Conservation (phyloP, 2,888 invertebrate genomes). For the Antitype chi region DNA sequence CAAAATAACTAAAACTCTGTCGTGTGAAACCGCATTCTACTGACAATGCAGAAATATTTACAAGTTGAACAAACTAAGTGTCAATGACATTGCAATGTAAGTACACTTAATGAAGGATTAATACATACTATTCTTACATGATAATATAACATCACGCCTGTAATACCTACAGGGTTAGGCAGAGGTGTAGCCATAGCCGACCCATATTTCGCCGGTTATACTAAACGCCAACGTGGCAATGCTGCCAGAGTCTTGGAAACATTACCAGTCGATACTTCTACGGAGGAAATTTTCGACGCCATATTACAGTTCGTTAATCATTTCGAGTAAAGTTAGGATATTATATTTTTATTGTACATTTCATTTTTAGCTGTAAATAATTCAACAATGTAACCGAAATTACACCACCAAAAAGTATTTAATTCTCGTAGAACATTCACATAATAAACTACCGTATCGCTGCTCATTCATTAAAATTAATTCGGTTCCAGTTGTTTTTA, state of each 20-base stretch:
- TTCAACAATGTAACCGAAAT: neutral
- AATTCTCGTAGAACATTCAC: slow-evolving; percentile 33
- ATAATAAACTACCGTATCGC: slow-evolving; percentile 18
- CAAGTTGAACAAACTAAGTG: slow-evolving; percentile 51
- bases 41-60: slow-evolving; percentile 18
- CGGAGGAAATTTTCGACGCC: too few species aligned
- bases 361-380: neutral
- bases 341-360: too few species aligned
- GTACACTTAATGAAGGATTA: slow-evolving; percentile 13
- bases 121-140: neutral
- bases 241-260: too few species aligned
- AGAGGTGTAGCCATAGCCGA: too few species aligned
- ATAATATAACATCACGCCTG: neutral
- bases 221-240: too few species aligned
- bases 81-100: slow-evolving; percentile 41
- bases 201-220: too few species aligned
- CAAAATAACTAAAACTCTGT: neutral
- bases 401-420: neutral
- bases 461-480: slow-evolving; percentile 31
- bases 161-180: too few species aligned
- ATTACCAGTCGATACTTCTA: too few species aligned
- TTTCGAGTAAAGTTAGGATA: too few species aligned
- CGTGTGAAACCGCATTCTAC: slow-evolving; percentile 35
- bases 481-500: slow-evolving; percentile 9
- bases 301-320: too few species aligned